phyloP scores from a whole-genome alignment of 2,888 invertebrate species.

The Zelleria hepariella region DNA sequence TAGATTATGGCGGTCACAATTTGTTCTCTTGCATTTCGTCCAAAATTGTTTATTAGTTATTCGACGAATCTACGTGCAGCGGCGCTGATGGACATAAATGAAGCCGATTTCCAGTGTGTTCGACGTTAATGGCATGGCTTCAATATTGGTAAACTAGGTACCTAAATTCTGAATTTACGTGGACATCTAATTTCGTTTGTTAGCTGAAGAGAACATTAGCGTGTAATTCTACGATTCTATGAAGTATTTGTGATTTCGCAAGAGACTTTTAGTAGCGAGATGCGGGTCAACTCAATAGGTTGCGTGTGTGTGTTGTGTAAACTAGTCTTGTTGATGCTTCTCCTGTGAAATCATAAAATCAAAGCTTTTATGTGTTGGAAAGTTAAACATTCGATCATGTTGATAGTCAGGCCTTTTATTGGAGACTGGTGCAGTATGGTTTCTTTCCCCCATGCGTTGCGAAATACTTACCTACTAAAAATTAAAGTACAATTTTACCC shows the following conservation, averaged over 20 bases:
- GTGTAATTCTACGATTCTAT: neutral
- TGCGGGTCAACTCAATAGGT: neutral
- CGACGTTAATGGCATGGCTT: no score
- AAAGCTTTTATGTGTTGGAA: neutral
- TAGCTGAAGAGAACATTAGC: neutral
- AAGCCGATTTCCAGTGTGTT: no score
- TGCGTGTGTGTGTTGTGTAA: neutral
- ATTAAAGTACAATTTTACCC: no score
- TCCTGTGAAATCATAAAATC: neutral
- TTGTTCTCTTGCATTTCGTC: no score
- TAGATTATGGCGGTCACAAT: no score
- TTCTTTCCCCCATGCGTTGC: neutral
- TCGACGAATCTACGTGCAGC: no score
- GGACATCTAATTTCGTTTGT: neutral
- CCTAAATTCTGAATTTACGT: neutral
- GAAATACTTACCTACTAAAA: neutral
- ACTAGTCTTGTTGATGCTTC: neutral
- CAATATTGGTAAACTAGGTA: no score
- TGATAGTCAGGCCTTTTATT: neutral
- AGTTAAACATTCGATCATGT: neutral
- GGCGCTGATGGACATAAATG: no score
- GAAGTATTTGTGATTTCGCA: neutral
- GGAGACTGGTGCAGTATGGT: neutral
- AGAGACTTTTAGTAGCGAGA: neutral
- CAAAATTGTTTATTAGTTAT: no score